Conservation (phyloP, 2,888 invertebrate species). For the Baronia brevicornis region DNA sequence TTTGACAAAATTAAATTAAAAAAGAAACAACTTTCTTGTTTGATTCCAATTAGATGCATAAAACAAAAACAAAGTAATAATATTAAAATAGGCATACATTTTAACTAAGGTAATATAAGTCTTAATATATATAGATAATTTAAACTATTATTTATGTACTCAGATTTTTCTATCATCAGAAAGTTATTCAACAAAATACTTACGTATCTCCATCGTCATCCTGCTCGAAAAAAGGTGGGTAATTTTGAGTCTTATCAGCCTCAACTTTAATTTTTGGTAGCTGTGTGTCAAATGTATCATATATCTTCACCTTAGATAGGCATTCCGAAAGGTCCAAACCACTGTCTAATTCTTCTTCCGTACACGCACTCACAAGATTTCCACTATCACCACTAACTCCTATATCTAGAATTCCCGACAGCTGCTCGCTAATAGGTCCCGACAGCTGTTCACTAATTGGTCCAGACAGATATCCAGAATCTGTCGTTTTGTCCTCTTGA, state of each 20-base stretch:
- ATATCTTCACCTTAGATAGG: constrained; percentile 73
- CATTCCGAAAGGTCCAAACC: constrained; percentile 76
- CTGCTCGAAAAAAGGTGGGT: constrained; percentile 80
- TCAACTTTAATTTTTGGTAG: constrained; percentile 25
- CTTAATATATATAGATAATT: no score
- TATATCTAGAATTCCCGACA: constrained; percentile 20
- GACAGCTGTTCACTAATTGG: constrained; percentile 33
- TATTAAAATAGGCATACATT: no score
- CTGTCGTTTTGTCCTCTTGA: constrained; percentile 43
- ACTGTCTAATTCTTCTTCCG: constrained; percentile 71
- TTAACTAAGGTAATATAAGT: no score
- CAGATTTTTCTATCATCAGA: background rate
- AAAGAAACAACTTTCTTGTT: no score
- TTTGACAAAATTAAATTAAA: no score
- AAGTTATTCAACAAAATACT: constrained; percentile 47
- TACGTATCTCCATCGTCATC: constrained; percentile 93
- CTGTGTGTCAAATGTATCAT: constrained; percentile 27
- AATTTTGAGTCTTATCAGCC: constrained; percentile 23
- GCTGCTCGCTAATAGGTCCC: constrained; percentile 14
- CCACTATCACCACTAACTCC: constrained; percentile 34
- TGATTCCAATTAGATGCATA: no score
- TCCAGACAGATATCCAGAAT: constrained; percentile 59
- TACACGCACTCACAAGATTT: constrained; percentile 14
- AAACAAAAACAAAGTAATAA: no score
- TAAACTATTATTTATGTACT: no score